Percentiles rank a stretch among this genome's conserved stretches.
phyloP scores from a whole-genome alignment of 2,113 vertebrate species.

The Ageneiosus marmoratus region DNA sequence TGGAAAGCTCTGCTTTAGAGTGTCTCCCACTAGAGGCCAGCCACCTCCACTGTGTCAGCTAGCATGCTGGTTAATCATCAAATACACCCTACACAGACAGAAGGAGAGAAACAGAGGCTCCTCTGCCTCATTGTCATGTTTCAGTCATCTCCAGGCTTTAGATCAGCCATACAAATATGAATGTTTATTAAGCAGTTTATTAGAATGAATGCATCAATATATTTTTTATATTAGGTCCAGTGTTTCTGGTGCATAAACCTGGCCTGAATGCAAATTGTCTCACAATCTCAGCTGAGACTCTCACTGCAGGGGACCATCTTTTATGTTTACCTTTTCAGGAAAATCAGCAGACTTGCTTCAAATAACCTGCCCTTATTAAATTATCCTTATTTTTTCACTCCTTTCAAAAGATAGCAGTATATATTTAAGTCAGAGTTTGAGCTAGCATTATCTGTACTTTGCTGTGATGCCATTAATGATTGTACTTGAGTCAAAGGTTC shows the following conservation, averaged over 20 bases:
- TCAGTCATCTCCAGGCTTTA: conserved; percentile 39
- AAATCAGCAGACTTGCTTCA: conserved; percentile 30
- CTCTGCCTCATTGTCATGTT: conserved; percentile 52
- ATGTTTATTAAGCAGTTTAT: conserved; percentile 40
- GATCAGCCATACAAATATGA: conserved; percentile 26
- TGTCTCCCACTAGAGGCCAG: conserved; percentile 56
- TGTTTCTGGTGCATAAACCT: conserved; percentile 40
- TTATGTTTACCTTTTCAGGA: conserved; percentile 39
- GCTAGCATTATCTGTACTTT: conserved; percentile 22
- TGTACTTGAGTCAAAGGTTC: conserved; percentile 20
- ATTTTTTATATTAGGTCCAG: conserved; percentile 34
- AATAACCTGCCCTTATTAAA: conserved; percentile 43
- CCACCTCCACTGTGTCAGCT: conserved; percentile 55
- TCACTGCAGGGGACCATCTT: conserved; percentile 41
- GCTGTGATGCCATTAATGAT: conserved; percentile 27
- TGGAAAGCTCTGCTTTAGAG: conserved; percentile 48
- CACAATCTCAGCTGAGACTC: conserved; percentile 36
- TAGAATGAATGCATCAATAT: conserved; percentile 33
- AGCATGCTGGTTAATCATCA: conserved; percentile 57
- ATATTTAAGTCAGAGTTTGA: conserved; percentile 26
- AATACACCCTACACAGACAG: conserved; percentile 50
- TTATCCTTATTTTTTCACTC: conserved; percentile 22
- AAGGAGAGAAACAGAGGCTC: conserved; percentile 44
- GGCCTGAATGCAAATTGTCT: conserved; percentile 46
- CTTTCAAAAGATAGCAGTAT: conserved; percentile 14